Base-by-base conservation (phyloP, 2,113 vertebrate genomes). In the Poeciliopsis occidentalis region DNA sequence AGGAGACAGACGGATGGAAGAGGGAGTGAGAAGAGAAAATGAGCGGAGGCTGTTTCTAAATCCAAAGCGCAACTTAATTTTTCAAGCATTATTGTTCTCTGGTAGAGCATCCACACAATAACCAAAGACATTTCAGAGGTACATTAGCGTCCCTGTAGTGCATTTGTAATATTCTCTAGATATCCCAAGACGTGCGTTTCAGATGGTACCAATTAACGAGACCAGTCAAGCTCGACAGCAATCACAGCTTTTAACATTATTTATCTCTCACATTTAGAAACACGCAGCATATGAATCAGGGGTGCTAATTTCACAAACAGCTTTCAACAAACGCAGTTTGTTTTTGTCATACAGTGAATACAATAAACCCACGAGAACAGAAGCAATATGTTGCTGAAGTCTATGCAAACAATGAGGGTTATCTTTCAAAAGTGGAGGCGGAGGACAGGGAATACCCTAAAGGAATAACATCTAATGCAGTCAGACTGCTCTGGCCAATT, bases 381-480 rank as follows among this genome's bases (percentile, higher is more conserved):
- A 78, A 78, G 81, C 78, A 78, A 87, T 84, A 78, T 82, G 83
- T 62, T 62, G 73, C 57, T 78, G 24, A 11, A 57, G 24, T 24
- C 66, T 54, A 65, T 54, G 78, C 79, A 81, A 88, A 89, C 77
- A 84, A 78, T 86, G 72, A 84, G 63, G 68, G 72, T 67, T 82
- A 79, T 90, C 74, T 68, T 88, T 88, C 84, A 76, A 64, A 24
- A 79, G 78, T n/a, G 67, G 65, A 68, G 83, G 62, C 31, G 66
- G 81, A 75, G 76, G 86, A 87, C 80, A 82, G 74, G 85, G 86
- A 87, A 87, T 83, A 86, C 83, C 89, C 86, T 74, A 69, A 83
- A 86, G 89, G 88, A 91, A 88, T 72, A 88, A 66, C 74, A 87
- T 85, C 82, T 90, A 88, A 91, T 91, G 81, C 81, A 92, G 87